A percentile compares a stretch with the other conserved stretches of the same genome.
Evolutionary conservation across 1,140 invertebrate genomes (phyloP).

Genomic region (Samia ricini): DNA sequence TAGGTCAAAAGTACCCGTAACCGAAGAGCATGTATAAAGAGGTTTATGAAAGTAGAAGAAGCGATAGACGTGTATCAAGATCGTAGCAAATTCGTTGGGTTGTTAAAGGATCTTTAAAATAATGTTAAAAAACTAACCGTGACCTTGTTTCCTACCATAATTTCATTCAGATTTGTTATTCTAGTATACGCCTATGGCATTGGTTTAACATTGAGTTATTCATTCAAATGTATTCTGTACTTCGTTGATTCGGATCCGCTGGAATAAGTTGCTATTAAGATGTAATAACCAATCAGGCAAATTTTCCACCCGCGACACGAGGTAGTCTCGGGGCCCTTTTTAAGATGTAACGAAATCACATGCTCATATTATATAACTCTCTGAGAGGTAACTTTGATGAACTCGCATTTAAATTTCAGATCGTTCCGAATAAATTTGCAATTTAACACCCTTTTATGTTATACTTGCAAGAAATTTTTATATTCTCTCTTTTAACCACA

Average conservation of each 20-base stretch:
- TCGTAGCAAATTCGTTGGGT: too few relatives aligned
- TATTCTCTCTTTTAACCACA: not conserved
- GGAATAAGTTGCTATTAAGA: not conserved
- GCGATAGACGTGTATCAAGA: too few relatives aligned
- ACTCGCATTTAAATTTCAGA: constrained; percentile 64
- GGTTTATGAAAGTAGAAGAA: too few relatives aligned
- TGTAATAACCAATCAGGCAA: not conserved
- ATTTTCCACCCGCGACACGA: not conserved
- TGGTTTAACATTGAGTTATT: not conserved
- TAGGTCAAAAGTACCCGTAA: too few relatives aligned
- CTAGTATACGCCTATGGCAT: too few relatives aligned
- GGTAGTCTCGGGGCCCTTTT: constrained; percentile 18
- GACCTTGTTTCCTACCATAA: too few relatives aligned
- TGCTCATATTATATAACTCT: constrained; percentile 27
- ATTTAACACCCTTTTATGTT: constrained; percentile 52
- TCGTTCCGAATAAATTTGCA: constrained; percentile 63
- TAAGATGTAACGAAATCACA: constrained; percentile 39
- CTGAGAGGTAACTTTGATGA: constrained; percentile 52
- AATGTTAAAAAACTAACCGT: too few relatives aligned
- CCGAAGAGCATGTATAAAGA: too few relatives aligned
- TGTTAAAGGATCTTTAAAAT: too few relatives aligned
- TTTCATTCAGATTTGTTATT: too few relatives aligned
- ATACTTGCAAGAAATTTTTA: constrained; percentile 18
- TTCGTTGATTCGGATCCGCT: not conserved
- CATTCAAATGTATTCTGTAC: not conserved